Base-by-base conservation (phyloP, 2,113 vertebrate species). In the Zootoca vivipara region DNA sequence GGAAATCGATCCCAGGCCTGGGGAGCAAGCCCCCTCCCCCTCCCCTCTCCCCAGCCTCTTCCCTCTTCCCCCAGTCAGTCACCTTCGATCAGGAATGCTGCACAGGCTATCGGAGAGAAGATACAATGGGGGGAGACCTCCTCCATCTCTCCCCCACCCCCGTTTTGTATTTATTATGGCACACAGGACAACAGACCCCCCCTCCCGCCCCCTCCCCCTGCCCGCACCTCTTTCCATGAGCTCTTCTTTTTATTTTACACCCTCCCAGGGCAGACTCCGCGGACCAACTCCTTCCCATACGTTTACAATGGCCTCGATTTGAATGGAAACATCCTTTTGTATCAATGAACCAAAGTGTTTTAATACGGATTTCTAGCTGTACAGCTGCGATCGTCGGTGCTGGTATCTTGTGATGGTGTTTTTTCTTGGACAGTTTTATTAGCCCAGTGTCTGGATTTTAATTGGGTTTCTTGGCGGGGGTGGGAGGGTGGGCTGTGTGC, bases 261-360 rank as follows among this genome's bases (percentile, higher is more conserved):
- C 78, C 78, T 83, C 30, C 78, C 42, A 85, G 18, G 85, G 12
- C 28, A 69, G 81, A 7, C 80, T 15, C 18, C n/a, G 20, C 0
- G 20, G 64, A 77, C 16, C 73, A 30, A 38, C 87, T 90, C 28
- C 33, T 64, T 85, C 73, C 75, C 16, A 18, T 35, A 73, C 58
- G 79, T 90, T 94, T 86, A 89, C 90, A 79, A 72, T 69, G 40
- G 83, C 87, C 28, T 73, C 82, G 52, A 87, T 89, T 67, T 89
- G 73, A 90, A 85, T 74, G 18, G 82, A 69, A 67, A 67, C 58
- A 22, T 18, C 35, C 87, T 88, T 94, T 96, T 96, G 92, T 96
- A 97, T 93, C 56, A 94, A 96, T 83, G 93, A 97, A 97, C 97
- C 97, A 97, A 97, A 97, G 97, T 96, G 96, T 96, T 97, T 95